Percentiles rank a stretch among this genome's conserved stretches.
phyloP scores from a whole-genome alignment of 2,113 vertebrate species.

The Aptenodytes forsteri region DNA sequence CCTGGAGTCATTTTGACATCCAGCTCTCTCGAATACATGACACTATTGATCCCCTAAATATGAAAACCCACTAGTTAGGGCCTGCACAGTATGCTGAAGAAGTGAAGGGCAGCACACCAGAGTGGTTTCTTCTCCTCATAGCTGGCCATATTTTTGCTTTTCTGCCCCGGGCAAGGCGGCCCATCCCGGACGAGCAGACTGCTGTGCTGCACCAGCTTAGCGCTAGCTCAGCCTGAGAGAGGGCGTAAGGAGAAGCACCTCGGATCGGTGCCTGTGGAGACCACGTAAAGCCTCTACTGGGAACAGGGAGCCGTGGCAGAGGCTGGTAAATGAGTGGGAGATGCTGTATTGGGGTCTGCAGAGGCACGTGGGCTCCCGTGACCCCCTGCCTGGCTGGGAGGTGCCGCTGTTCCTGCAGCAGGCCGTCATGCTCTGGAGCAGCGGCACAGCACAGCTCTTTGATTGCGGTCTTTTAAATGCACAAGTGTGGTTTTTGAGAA shows the following conservation, averaged over 20 bases:
- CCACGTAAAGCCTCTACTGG: background rate
- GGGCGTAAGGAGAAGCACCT: background rate
- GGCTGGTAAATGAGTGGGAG: background rate
- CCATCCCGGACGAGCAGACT: background rate
- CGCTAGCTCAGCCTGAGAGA: background rate
- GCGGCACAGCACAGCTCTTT: background rate
- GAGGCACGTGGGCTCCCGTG: rapidly evolving
- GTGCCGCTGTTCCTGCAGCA: background rate
- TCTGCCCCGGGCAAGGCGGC: background rate
- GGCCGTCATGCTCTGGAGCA: rapidly evolving
- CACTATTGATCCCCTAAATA: background rate
- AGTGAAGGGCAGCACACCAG: background rate
- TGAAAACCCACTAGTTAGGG: background rate
- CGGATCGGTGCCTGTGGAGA: background rate
- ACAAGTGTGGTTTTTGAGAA: background rate
- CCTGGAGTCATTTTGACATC: background rate
- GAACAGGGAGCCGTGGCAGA: background rate
- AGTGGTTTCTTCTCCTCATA: background rate
- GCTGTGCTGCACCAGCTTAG: background rate
- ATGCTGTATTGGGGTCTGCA: background rate
- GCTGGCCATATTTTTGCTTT: background rate
- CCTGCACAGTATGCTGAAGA: background rate
- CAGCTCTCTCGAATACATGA: background rate
- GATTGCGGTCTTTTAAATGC: background rate
- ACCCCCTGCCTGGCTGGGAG: background rate